phyloP scores from a whole-genome alignment of 2,797 vertebrate species.

The Gambelia wislizenii region DNA sequence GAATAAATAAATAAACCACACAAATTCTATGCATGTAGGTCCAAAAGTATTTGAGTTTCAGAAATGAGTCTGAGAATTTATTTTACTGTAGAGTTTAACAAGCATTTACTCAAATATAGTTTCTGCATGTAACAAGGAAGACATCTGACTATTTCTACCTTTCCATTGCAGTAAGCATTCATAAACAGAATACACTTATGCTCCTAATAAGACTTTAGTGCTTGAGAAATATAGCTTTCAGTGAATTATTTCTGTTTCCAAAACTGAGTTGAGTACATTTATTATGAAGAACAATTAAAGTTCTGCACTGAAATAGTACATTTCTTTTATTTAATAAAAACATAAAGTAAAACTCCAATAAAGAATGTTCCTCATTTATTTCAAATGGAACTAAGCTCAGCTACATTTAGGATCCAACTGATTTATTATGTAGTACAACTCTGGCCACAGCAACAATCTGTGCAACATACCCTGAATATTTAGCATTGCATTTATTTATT shows the following conservation, averaged over 20 bases:
- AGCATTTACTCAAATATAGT: not conserved
- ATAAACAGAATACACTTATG: not conserved
- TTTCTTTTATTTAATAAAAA: not conserved
- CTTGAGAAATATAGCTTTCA: not conserved
- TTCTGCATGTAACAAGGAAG: not conserved
- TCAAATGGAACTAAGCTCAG: not conserved
- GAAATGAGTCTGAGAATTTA: not conserved
- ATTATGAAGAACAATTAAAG: constrained; percentile 7
- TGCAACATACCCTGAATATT: not conserved
- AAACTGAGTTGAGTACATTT: constrained; percentile 36
- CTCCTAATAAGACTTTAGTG: not conserved
- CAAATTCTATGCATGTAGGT: not conserved
- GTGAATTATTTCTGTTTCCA: constrained; percentile 10
- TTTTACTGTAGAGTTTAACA: not conserved
- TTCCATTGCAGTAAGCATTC: not conserved
- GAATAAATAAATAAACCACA: not conserved
- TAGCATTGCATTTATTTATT: not conserved
- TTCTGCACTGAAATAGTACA: rapidly evolving
- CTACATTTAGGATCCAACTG: not conserved
- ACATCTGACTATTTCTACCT: not conserved
- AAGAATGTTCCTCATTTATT: not conserved
- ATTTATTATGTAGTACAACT: not conserved
- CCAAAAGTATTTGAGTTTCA: not conserved
- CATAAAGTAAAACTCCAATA: rapidly evolving
- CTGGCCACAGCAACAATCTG: not conserved